A percentile compares a stretch with the other conserved stretches of the same genome.
Evolutionary conservation across 37 sponge, comb jelly and placozoan genomes (phyloP).

Genomic region (Dysidea cf. avara): DNA sequence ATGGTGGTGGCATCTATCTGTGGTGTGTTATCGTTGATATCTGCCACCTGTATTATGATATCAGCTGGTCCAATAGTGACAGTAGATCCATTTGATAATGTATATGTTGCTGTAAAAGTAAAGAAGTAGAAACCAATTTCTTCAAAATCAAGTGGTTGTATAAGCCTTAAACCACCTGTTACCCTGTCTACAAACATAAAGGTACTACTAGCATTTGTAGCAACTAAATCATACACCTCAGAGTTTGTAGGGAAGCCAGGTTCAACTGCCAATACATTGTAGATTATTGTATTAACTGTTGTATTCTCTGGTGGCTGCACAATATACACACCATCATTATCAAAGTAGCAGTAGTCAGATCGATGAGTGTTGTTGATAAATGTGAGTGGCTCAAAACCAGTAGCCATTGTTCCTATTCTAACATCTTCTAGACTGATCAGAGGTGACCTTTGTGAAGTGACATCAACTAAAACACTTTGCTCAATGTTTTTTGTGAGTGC

Average conservation of each 20-base stretch:
- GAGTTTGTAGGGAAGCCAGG: slow-evolving; percentile 21
- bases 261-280: neutral
- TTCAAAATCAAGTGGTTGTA: slow-evolving; percentile 29
- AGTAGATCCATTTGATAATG: slow-evolving; percentile 2
- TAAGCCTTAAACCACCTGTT: slow-evolving; percentile 21
- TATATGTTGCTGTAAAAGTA: neutral
- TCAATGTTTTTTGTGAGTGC: no score
- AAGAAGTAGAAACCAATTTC: neutral
- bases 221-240: slow-evolving; percentile 11
- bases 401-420: slow-evolving; percentile 14
- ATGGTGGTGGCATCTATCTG: slow-evolving; percentile 5
- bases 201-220: neutral
- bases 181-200: slow-evolving; percentile 2
- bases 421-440: neutral
- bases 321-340: slow-evolving; percentile 9
- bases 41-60: slow-evolving; percentile 25
- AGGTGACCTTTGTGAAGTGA: neutral
- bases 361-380: slow-evolving; percentile 31
- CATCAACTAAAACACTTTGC: no score
- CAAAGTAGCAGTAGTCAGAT: slow-evolving; percentile 59
- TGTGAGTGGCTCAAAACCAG: slow-evolving; percentile 31
- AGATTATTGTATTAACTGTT: neutral
- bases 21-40: slow-evolving; percentile 64
- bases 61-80: slow-evolving; percentile 27
- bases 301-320: slow-evolving; percentile 8